Conservation (phyloP, 2,797 vertebrate species). For the Clamator glandarius region DNA sequence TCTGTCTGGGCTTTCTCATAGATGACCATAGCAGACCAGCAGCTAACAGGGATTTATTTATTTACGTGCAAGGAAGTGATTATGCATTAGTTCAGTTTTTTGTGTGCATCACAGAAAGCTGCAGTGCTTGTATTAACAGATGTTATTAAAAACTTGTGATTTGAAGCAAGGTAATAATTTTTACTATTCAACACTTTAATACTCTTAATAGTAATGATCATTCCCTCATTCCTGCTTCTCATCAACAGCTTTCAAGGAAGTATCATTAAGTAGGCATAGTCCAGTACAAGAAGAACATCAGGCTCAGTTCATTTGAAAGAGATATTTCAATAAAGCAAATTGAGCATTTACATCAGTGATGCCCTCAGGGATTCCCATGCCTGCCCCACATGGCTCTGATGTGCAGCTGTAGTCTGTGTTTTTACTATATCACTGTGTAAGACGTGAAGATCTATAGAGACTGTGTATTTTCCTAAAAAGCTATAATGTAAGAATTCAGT, state of each 20-base stretch:
- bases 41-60: not conserved
- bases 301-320: not conserved
- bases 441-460: not conserved
- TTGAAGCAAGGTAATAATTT: not conserved
- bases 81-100: not conserved
- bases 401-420: not conserved
- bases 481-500: not conserved
- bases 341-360: not conserved
- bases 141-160: not conserved
- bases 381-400: not conserved
- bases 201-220: not conserved
- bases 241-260: slow-evolving; percentile 24
- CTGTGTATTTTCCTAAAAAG: not conserved
- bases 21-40: not conserved
- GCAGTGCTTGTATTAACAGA: not conserved
- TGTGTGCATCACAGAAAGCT: not conserved
- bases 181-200: not conserved
- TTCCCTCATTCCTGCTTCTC: not conserved
- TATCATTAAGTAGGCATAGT: not conserved
- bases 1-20: not conserved
- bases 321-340: not conserved
- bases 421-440: not conserved
- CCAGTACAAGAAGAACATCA: not conserved
- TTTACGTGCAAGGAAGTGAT: not conserved
- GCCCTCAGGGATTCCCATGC: not conserved